Conservation (phyloP, 2,113 vertebrate genomes). For the Stigmatopora argus region DNA sequence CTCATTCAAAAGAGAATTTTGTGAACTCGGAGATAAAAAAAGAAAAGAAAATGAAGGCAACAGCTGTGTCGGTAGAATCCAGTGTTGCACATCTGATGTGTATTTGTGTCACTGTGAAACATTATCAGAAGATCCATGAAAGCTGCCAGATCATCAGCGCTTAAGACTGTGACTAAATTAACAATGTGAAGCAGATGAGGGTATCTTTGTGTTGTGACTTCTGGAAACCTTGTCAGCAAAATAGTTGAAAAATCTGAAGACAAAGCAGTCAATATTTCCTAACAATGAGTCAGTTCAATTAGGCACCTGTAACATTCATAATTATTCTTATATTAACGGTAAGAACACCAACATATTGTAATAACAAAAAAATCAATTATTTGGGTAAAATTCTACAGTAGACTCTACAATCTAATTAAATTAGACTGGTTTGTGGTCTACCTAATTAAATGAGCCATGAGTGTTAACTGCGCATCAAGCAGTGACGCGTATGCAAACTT, state of each 20-base stretch:
- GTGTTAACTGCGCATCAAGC: neutral
- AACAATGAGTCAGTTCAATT: constrained; percentile 35
- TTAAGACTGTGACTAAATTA: constrained; percentile 42
- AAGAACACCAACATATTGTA: neutral
- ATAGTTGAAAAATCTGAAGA: constrained; percentile 41
- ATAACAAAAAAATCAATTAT: neutral
- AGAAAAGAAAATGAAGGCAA: neutral
- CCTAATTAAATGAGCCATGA: neutral
- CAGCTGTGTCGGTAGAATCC: constrained; percentile 12
- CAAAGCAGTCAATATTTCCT: constrained; percentile 60
- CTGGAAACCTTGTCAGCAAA: constrained; percentile 48
- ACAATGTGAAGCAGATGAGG: constrained; percentile 47
- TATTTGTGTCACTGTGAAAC: constrained; percentile 12
- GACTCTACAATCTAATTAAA: neutral
- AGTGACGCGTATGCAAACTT: neutral
- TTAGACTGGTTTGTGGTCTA: neutral
- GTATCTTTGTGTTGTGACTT: constrained; percentile 56
- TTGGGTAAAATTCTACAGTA: neutral
- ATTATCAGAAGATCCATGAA: constrained; percentile 26
- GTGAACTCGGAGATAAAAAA: neutral
- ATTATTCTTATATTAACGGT: neutral
- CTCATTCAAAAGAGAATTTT: neutral
- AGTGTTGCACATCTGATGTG: constrained; percentile 17
- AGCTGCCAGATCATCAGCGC: constrained; percentile 38
- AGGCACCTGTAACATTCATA: neutral